phyloP scores from a whole-genome alignment of 2,113 vertebrate genomes.

The Jaculus jaculus region DNA sequence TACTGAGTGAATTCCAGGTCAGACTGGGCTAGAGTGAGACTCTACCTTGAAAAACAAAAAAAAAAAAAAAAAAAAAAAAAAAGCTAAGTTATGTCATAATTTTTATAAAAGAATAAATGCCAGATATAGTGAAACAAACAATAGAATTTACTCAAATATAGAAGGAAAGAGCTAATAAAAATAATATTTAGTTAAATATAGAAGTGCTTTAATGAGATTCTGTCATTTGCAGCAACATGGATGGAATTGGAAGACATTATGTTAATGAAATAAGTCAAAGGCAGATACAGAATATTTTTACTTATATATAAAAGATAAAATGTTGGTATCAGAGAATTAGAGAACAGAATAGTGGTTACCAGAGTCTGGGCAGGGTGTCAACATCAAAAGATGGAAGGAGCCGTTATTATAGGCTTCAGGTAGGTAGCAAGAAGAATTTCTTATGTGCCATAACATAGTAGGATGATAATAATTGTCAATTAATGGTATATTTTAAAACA shows the following conservation, averaged over 20 bases:
- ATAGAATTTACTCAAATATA: neutral
- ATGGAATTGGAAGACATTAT: neutral
- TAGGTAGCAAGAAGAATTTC: neutral
- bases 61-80: no score
- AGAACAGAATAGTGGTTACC: neutral
- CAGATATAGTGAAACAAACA: neutral
- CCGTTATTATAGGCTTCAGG: neutral
- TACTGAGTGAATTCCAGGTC: no score
- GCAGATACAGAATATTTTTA: neutral
- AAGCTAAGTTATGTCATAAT: no score
- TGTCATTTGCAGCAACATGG: neutral
- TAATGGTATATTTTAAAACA: neutral
- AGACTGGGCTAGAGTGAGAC: no score
- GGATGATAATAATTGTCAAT: neutral
- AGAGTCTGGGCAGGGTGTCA: neutral
- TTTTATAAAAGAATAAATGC: no score
- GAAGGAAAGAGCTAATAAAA: constrained; percentile 10
- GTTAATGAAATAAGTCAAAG: neutral
- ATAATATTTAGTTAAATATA: neutral
- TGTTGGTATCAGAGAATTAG: neutral
- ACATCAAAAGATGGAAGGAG: no score
- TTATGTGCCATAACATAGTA: no score
- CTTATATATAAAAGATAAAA: neutral
- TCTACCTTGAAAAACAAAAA: no score
- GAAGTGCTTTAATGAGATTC: neutral